Base-by-base conservation (phyloP, 2,888 invertebrate genomes). In the Leptura quadrifasciata region DNA sequence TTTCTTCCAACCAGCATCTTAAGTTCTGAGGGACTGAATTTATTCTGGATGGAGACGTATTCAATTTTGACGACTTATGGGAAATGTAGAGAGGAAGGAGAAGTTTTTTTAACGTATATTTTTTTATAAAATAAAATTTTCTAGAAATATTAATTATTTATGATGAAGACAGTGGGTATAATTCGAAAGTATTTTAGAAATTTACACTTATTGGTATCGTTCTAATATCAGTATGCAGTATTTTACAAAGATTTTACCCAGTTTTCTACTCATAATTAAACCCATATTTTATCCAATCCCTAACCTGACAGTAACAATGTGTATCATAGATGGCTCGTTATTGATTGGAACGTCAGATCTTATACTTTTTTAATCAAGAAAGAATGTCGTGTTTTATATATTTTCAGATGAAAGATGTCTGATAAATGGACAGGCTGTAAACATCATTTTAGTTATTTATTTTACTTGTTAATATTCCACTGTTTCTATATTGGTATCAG, bases 401-500 rank as follows among this genome's bases (percentile, higher is more conserved):
- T 24, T 61, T 52, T n/a, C 18, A 24, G 71, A 71, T 47, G 69
- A 71, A 27, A 71, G 52, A 71, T 61, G 21, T 52, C 39, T 72
- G 60, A 61, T 74, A 68, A 65, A 71, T 72, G 69, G 71, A 60
- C 63, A 57, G 61, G 39, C 69, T 35, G 64, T 72, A 64, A 73
- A 64, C 72, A 58, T 65, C 69, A 77, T 79, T 75, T 74, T 58
- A 27, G 75, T 79, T 80, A 77, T 82, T 82, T 75, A 80, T 79
- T 75, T 76, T 69, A 52, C 63, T 78, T 75, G 82, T 79, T 81
- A 82, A 80, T 80, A 80, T 81, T 78, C 79, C 74, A 72, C 75
- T 76, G 76, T 77, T 75, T 76, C 73, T 81, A 72, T 81, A 81
- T 81, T 75, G 79, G 79, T 76, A 81, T 81, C 78, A 76, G 79